These are phyloP conservation scores for Homarus gammarus DNA, from an alignment of 2,888 invertebrate genomes.

Conservation along the genomic window DNA sequence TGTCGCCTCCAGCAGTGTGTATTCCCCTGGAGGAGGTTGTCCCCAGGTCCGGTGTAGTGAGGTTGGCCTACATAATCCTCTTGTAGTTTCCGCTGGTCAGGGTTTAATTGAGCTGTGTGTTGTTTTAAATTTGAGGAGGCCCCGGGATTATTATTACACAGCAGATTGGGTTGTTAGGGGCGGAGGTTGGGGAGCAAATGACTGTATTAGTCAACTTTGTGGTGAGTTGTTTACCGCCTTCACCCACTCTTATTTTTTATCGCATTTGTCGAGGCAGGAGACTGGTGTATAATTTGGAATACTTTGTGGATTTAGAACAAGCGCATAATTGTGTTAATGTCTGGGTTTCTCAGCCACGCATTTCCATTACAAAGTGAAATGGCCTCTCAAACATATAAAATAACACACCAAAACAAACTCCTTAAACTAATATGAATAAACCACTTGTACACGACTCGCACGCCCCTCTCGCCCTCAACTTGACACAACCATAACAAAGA, in stretches of 20 bases:
- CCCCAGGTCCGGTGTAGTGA: too few species aligned
- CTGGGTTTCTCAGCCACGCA: not conserved
- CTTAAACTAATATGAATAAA: too few species aligned
- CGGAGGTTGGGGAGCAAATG: constrained; percentile 14
- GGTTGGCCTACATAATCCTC: constrained; percentile 14
- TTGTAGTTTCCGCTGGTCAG: not conserved
- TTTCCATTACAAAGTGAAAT: not conserved
- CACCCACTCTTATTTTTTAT: not conserved
- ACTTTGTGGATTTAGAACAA: constrained; percentile 13
- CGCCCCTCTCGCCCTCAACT: too few species aligned
- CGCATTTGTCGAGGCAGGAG: not conserved
- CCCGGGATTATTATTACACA: not conserved
- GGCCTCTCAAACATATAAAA: not conserved
- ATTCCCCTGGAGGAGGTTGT: too few species aligned
- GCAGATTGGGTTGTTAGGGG: not conserved
- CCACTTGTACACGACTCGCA: too few species aligned
- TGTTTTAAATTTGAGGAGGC: constrained; percentile 11
- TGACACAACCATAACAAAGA: too few species aligned
- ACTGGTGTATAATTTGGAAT: not conserved
- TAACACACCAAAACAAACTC: too few species aligned
- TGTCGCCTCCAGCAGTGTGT: too few species aligned
- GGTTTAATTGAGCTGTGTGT: constrained; percentile 40
- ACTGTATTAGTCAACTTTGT: constrained; percentile 46
- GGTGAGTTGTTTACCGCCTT: constrained; percentile 20
- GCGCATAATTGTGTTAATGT: not conserved